Evolutionary conservation across 2,797 vertebrate genomes (phyloP).

Genomic region (Tapera naevia): DNA sequence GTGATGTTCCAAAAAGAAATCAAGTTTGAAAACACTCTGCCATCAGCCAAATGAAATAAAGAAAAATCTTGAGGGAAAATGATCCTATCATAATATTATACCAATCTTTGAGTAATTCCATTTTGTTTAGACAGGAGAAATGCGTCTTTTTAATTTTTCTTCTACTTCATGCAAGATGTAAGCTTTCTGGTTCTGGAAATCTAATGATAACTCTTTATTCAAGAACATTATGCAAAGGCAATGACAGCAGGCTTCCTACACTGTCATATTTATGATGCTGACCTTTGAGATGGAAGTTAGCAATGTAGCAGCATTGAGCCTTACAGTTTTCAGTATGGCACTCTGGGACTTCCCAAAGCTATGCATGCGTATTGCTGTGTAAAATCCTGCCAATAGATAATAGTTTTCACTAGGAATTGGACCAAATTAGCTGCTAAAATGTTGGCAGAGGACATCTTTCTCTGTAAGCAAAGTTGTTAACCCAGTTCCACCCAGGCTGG

Average conservation of each 20-base stretch:
- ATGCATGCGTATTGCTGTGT: accelerated
- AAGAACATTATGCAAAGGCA: background rate
- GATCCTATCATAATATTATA: background rate
- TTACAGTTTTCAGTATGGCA: background rate
- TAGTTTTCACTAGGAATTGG: background rate
- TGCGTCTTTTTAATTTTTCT: background rate
- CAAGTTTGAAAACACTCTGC: background rate
- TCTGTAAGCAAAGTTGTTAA: background rate
- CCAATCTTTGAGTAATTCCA: background rate
- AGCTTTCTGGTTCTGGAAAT: background rate
- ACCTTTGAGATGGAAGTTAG: background rate
- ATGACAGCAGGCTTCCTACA: background rate
- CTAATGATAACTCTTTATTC: background rate
- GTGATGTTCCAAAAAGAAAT: background rate
- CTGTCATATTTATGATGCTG: background rate
- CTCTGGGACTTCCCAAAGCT: background rate
- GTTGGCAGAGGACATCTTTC: background rate
- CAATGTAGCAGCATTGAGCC: background rate
- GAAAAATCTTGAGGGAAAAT: background rate
- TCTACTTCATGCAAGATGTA: background rate
- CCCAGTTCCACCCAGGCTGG: background rate
- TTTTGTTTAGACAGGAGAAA: background rate
- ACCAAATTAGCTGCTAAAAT: background rate
- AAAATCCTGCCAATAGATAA: background rate
- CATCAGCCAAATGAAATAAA: background rate